phyloP scores from a whole-genome alignment of 2,888 invertebrate species.

The Lepidocyrtinus sp. region DNA sequence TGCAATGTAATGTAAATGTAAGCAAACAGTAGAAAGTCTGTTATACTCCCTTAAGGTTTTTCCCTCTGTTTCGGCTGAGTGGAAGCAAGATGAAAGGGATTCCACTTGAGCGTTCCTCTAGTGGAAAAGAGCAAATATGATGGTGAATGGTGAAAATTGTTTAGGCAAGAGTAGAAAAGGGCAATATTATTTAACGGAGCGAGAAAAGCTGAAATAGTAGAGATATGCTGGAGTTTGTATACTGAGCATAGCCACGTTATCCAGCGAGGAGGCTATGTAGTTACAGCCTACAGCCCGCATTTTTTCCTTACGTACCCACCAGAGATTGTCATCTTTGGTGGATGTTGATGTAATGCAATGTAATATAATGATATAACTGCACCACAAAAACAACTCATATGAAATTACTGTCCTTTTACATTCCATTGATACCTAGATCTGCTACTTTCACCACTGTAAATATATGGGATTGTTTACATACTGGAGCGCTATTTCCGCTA shows the following conservation, averaged over 20 bases:
- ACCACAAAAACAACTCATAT: too few relatives aligned
- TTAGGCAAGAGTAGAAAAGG: too few relatives aligned
- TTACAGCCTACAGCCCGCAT: too few relatives aligned
- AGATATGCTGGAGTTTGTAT: conserved; percentile 18
- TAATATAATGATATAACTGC: neutral
- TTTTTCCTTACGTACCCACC: too few relatives aligned
- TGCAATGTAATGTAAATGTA: neutral
- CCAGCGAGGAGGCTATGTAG: neutral
- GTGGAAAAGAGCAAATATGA: conserved; percentile 16
- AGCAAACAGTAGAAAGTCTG: conserved; percentile 3
- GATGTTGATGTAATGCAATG: neutral
- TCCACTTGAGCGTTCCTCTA: neutral
- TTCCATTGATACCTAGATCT: too few relatives aligned
- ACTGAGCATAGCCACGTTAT: conserved; percentile 17
- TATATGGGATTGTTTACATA: too few relatives aligned
- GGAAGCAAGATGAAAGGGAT: neutral
- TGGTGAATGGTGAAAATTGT: neutral
- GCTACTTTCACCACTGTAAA: too few relatives aligned
- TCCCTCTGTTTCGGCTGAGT: neutral
- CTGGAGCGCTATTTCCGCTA: too few relatives aligned
- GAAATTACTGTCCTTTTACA: too few relatives aligned
- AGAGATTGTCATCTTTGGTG: too few relatives aligned
- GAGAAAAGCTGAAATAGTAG: conserved; percentile 47
- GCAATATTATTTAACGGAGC: conserved; percentile 60
- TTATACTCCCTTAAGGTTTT: neutral